phyloP scores from a whole-genome alignment of 2,888 invertebrate genomes.

The Buathra laborator region DNA sequence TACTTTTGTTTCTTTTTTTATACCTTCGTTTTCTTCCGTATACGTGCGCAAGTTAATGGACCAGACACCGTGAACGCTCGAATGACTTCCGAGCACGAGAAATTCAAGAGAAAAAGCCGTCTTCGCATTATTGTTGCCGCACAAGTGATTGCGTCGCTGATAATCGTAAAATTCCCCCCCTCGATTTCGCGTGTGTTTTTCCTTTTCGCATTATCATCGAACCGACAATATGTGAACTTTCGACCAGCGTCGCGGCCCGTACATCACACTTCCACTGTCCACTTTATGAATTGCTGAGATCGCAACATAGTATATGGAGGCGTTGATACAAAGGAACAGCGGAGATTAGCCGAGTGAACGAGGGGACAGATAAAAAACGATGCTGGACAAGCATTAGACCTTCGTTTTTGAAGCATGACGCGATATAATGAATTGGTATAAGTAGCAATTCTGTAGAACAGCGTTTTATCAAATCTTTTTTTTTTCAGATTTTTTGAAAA shows the following conservation, averaged over 20 bases:
- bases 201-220: slow-evolving; percentile 12
- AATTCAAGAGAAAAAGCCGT: slow-evolving; percentile 17
- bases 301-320: slow-evolving; percentile 33
- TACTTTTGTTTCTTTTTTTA: slow-evolving; percentile 53
- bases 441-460: not conserved
- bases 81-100: slow-evolving; percentile 40
- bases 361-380: slow-evolving; percentile 30
- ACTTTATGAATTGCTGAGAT: slow-evolving; percentile 54
- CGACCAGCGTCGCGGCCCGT: slow-evolving; percentile 45
- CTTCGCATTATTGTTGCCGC: slow-evolving; percentile 21
- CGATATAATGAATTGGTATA: not conserved
- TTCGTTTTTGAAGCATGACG: not conserved
- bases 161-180: slow-evolving; percentile 1
- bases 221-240: slow-evolving; percentile 49
- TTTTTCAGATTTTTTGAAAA: not conserved
- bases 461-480: not conserved
- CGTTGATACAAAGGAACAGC: slow-evolving; percentile 32
- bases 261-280: slow-evolving; percentile 50
- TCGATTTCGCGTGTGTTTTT: slow-evolving; percentile 32
- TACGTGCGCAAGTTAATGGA: slow-evolving; percentile 27
- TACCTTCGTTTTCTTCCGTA: slow-evolving; percentile 44
- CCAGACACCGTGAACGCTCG: slow-evolving; percentile 41
- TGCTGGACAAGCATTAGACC: slow-evolving; percentile 1
- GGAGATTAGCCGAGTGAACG: slow-evolving; percentile 26
- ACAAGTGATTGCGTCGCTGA: slow-evolving; percentile 13